A percentile compares a stretch with the other conserved stretches of the same genome.
Conservation (phyloP, 2,888 invertebrate genomes). For the Uropetala carovei region DNA sequence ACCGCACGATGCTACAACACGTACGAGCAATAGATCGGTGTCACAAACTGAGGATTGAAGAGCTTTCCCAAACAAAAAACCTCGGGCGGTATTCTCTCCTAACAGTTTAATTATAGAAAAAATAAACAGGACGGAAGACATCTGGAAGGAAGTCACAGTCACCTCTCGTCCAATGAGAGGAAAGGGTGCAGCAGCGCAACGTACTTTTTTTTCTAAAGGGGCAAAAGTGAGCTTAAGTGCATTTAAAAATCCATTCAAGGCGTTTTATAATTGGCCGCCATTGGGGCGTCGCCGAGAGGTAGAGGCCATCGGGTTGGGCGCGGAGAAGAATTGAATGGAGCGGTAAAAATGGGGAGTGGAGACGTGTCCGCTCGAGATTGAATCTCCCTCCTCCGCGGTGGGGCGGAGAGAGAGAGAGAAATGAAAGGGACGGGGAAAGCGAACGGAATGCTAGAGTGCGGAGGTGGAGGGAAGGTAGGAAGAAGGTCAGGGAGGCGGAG, state of each 20-base stretch:
- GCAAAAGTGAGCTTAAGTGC: not conserved
- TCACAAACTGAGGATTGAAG: too few relatives aligned
- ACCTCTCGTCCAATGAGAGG: too few relatives aligned
- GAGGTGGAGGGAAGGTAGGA: not conserved
- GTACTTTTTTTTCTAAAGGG: too few relatives aligned
- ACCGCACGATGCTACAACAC: too few relatives aligned
- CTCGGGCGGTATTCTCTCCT: too few relatives aligned
- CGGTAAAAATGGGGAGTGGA: not conserved
- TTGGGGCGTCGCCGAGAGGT: not conserved
- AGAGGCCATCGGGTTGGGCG: too few relatives aligned
- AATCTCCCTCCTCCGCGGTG: not conserved
- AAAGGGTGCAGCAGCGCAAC: too few relatives aligned
- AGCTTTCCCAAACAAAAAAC: too few relatives aligned
- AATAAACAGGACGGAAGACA: too few relatives aligned
- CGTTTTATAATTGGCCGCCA: not conserved
- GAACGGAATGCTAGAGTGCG: not conserved
- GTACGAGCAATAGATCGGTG: too few relatives aligned
- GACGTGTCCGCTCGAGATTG: not conserved
- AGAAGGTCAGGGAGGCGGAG: constrained; percentile 9
- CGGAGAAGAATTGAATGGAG: not conserved
- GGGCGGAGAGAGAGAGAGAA: not conserved
- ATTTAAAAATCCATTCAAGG: not conserved
- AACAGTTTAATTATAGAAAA: too few relatives aligned
- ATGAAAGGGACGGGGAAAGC: not conserved
- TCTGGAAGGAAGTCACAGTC: too few relatives aligned